Evolutionary conservation across 2,113 vertebrate genomes (phyloP).

Genomic region (Ictalurus punctatus): DNA sequence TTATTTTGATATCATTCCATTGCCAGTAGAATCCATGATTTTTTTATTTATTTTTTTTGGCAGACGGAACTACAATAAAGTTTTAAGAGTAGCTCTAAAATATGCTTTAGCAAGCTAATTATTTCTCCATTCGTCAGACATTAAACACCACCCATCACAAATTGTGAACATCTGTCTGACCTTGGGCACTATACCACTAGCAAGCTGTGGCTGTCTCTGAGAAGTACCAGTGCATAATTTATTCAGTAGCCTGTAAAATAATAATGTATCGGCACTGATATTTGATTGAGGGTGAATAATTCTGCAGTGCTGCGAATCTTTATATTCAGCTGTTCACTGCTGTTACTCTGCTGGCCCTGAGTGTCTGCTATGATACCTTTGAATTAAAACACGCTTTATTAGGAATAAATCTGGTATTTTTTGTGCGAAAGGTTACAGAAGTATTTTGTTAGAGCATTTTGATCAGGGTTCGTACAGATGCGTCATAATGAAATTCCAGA

Average conservation of each 20-base stretch:
- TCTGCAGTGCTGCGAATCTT: constrained; percentile 22
- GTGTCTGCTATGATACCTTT: not conserved
- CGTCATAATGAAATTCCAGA: no score
- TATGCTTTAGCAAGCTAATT: constrained; percentile 24
- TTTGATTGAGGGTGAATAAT: constrained; percentile 50
- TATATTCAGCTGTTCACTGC: constrained; percentile 12
- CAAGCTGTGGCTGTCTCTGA: constrained; percentile 19
- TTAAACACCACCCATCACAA: not conserved
- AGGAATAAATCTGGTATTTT: not conserved
- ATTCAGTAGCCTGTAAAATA: constrained; percentile 49
- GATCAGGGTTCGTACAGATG: no score
- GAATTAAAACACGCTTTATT: not conserved
- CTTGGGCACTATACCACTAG: constrained; percentile 42
- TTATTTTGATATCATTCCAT: not conserved
- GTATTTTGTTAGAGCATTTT: not conserved
- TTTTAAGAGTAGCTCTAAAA: not conserved
- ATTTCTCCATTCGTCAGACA: constrained; percentile 22
- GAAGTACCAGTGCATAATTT: constrained; percentile 41
- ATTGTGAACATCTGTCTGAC: constrained; percentile 31
- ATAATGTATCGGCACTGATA: constrained; percentile 43
- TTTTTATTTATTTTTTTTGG: not conserved
- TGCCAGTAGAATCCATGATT: not conserved
- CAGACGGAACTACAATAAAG: not conserved
- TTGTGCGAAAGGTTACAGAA: not conserved
- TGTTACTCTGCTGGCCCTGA: not conserved